These are phyloP conservation scores for Arenicola marina DNA, from an alignment of 2,888 invertebrate species.

Conservation along the genomic window DNA sequence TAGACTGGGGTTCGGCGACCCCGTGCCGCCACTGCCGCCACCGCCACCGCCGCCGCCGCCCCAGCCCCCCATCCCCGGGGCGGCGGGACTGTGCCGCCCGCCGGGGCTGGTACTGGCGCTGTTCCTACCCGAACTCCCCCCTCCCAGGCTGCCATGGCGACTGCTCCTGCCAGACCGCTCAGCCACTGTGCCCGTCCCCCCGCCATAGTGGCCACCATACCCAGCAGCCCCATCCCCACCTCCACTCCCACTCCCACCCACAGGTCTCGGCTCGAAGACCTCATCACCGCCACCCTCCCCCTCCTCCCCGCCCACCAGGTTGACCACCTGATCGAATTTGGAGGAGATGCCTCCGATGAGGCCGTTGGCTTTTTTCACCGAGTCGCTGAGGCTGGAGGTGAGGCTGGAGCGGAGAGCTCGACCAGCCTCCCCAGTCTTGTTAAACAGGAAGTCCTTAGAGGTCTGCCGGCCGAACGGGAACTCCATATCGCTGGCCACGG, in stretches of 20 bases:
- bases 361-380: constrained; percentile 26
- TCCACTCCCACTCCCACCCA: too few relatives aligned
- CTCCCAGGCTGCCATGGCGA: too few relatives aligned
- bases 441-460: constrained; percentile 7
- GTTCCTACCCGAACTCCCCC: too few relatives aligned
- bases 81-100: background rate
- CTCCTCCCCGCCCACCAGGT: constrained; percentile 19
- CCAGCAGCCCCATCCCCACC: too few relatives aligned
- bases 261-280: background rate
- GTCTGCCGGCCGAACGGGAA: constrained; percentile 19
- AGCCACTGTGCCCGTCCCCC: too few relatives aligned
- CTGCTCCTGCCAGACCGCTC: too few relatives aligned
- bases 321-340: constrained; percentile 27
- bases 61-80: too few relatives aligned
- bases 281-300: background rate
- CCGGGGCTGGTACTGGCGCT: background rate
- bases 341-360: constrained; percentile 22
- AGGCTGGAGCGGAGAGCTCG: constrained; percentile 24
- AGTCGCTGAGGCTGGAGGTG: constrained; percentile 29
- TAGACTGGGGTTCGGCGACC: too few relatives aligned
- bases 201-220: too few relatives aligned
- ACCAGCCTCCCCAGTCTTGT: background rate
- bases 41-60: too few relatives aligned
- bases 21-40: too few relatives aligned
- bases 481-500: too few relatives aligned